Evolutionary conservation across 2,113 vertebrate genomes (phyloP).

Genomic region (Pseudopipra pipra): DNA sequence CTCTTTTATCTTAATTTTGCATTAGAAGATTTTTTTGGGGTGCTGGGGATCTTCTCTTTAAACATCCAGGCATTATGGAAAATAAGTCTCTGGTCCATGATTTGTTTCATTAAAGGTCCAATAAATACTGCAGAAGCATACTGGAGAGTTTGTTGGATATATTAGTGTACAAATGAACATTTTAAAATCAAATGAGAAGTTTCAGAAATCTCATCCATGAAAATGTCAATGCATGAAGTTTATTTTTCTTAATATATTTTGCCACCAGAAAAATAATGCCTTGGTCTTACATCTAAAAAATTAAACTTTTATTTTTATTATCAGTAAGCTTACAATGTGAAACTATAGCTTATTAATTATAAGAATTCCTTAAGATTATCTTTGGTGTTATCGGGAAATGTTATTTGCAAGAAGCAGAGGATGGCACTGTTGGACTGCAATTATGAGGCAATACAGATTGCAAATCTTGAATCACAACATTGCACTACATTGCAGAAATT

Average conservation of each 20-base stretch:
- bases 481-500: background rate
- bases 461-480: conserved; percentile 1
- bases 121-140: background rate
- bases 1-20: background rate
- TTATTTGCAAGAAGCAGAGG: conserved; percentile 61
- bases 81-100: background rate
- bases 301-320: background rate
- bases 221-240: background rate
- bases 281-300: background rate
- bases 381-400: background rate
- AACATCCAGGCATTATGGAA: background rate
- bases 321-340: background rate
- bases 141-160: background rate
- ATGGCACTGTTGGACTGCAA: conserved; percentile 68
- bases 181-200: background rate
- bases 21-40: background rate
- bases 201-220: background rate
- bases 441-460: conserved; percentile 7
- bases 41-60: background rate
- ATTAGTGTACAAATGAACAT: background rate
- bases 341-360: background rate
- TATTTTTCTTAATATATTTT: background rate
- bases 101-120: background rate
- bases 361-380: background rate
- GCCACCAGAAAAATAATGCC: background rate